Evolutionary conservation across 2,888 invertebrate species (phyloP).

Genomic region (Drosophila atripex): DNA sequence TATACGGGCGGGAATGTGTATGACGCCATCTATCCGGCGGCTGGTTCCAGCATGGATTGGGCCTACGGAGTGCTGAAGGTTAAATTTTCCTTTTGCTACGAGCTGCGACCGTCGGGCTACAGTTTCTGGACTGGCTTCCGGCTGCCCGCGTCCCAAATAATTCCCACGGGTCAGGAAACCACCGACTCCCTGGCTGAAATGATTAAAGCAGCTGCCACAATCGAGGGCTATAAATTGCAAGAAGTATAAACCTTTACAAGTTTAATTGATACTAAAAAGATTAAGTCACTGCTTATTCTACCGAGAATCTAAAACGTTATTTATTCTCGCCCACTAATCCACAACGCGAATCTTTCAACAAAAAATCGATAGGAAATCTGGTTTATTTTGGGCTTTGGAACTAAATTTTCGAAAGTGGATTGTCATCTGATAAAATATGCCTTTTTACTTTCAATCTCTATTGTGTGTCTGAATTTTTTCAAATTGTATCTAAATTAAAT

Average conservation of each 20-base stretch:
- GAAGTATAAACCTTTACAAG: background rate
- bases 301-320: background rate
- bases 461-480: background rate
- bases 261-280: background rate
- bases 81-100: slow-evolving; percentile 87
- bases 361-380: background rate
- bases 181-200: slow-evolving; percentile 85
- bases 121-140: slow-evolving; percentile 85
- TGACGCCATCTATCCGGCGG: slow-evolving; percentile 85
- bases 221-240: slow-evolving; percentile 29
- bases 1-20: slow-evolving; percentile 84
- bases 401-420: background rate
- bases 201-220: slow-evolving; percentile 68
- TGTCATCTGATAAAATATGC: background rate
- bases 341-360: background rate
- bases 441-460: background rate
- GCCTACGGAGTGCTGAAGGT: slow-evolving; percentile 86
- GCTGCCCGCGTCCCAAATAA: slow-evolving; percentile 87
- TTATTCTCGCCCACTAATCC: background rate
- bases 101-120: slow-evolving; percentile 84
- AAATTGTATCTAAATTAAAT: too few species aligned
- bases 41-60: slow-evolving; percentile 88
- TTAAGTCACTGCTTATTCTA: background rate
- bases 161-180: slow-evolving; percentile 87
- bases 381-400: background rate